phyloP scores from a whole-genome alignment of 1,140 invertebrate genomes.

The Drosophila sproati region DNA sequence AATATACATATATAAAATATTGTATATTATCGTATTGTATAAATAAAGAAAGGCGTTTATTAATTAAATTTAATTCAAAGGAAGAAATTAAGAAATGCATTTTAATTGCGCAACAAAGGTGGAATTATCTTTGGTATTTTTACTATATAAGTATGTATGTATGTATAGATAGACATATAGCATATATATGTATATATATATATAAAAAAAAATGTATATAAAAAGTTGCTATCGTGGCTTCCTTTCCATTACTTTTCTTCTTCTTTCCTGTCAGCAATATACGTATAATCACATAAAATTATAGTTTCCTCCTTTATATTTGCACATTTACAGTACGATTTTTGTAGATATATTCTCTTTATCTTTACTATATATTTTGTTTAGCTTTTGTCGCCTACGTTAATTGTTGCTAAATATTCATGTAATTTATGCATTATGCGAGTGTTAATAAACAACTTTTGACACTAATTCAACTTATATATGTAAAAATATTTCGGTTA shows the following conservation, averaged over 20 bases:
- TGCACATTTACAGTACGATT: slow-evolving; percentile 59
- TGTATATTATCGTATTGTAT: slow-evolving; percentile 62
- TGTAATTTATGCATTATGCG: slow-evolving; percentile 44
- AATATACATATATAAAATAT: slow-evolving; percentile 54
- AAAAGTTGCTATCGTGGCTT: slow-evolving; percentile 62
- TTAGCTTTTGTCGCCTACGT: slow-evolving; percentile 55
- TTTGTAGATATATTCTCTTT: slow-evolving; percentile 19
- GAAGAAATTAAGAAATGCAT: slow-evolving; percentile 77
- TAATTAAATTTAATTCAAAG: slow-evolving; percentile 68
- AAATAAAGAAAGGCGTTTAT: slow-evolving; percentile 77
- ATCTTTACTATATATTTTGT: slow-evolving; percentile 50
- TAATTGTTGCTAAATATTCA: slow-evolving; percentile 71
- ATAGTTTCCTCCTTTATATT: slow-evolving; percentile 63
- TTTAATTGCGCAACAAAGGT: slow-evolving; percentile 80
- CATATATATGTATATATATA: slow-evolving; percentile 46
- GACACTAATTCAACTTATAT: slow-evolving; percentile 68
- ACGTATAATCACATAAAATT: slow-evolving; percentile 73
- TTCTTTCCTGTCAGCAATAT: slow-evolving; percentile 42
- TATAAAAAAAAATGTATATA: slow-evolving; percentile 51
- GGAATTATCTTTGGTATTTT: slow-evolving; percentile 82
- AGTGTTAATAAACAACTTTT: slow-evolving; percentile 64
- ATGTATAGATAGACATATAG: slow-evolving; percentile 49
- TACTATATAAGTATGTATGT: slow-evolving; percentile 68
- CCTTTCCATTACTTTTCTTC: slow-evolving; percentile 2
- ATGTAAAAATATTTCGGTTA: slow-evolving; percentile 57